Conservation (phyloP, 2,797 vertebrate species). For the Anguilla pacifica region DNA sequence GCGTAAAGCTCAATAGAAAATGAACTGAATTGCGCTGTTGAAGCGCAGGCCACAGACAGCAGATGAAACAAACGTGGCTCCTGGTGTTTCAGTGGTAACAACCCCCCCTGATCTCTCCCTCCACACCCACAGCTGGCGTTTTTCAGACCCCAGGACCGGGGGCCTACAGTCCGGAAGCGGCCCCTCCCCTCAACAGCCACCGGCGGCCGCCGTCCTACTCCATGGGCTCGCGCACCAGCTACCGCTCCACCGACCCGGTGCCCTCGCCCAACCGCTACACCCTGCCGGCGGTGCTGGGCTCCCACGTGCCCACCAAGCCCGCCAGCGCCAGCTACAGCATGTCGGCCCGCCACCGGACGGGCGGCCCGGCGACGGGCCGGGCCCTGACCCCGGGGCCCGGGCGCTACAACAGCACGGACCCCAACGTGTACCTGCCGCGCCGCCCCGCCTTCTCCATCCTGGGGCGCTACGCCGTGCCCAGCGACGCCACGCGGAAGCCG, state of each 20-base stretch:
- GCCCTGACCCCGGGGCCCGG: constrained; percentile 79
- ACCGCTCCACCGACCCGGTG: constrained; percentile 67
- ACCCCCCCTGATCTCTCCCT: constrained; percentile 28
- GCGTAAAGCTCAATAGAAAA: too few species aligned
- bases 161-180: constrained; percentile 83
- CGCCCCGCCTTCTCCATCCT: constrained; percentile 85
- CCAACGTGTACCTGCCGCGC: constrained; percentile 72
- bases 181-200: constrained; percentile 69
- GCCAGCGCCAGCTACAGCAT: constrained; percentile 81
- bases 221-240: constrained; percentile 76
- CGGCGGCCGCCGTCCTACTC: constrained; percentile 78
- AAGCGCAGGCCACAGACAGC: neutral
- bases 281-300: constrained; percentile 79
- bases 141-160: constrained; percentile 82
- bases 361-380: constrained; percentile 73
- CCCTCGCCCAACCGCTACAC: constrained; percentile 85
- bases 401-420: constrained; percentile 76
- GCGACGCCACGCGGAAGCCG: constrained; percentile 55
- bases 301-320: constrained; percentile 70
- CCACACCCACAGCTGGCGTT: constrained; percentile 48
- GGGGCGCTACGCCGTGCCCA: constrained; percentile 68
- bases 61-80: neutral
- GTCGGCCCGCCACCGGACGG: constrained; percentile 56
- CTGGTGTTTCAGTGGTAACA: neutral
- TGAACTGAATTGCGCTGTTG: too few species aligned